Evolutionary conservation across 1,140 invertebrate genomes (phyloP).

Genomic region (Coenobita brevimanus): DNA sequence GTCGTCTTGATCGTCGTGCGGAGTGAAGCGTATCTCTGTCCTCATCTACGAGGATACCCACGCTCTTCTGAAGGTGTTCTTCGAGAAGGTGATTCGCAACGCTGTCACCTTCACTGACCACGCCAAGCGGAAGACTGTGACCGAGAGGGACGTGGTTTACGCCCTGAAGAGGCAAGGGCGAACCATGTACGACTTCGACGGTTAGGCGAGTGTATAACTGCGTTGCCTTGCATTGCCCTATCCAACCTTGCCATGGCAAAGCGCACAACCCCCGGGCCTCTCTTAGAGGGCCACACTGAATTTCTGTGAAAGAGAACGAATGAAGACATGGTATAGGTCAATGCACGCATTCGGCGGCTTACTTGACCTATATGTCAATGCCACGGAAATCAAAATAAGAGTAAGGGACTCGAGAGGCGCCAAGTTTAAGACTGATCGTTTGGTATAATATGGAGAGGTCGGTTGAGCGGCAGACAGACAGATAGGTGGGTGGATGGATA

Average conservation of each 20-base stretch:
- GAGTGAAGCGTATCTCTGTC: conserved; percentile 85
- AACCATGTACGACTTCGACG: conserved; percentile 79
- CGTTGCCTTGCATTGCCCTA: no score
- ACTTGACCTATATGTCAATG: no score
- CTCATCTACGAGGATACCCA: conserved; percentile 83
- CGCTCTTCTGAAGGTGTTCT: conserved; percentile 84
- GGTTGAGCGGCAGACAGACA: no score
- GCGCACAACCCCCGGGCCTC: not conserved
- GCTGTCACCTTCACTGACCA: conserved; percentile 89
- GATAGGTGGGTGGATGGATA: no score
- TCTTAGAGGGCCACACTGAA: not conserved
- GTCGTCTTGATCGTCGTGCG: conserved; percentile 81
- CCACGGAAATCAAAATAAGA: no score
- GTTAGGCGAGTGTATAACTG: no score
- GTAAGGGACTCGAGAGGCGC: no score
- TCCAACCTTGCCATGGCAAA: not conserved
- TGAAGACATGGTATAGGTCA: no score
- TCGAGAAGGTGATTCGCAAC: conserved; percentile 88
- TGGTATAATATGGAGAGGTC: no score
- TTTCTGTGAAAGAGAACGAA: no score
- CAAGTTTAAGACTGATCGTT: no score
- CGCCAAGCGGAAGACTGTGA: conserved; percentile 87
- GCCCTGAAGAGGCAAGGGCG: conserved; percentile 88
- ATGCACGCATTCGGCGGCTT: no score
- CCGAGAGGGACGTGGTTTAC: conserved; percentile 91